Evolutionary conservation across 2,113 vertebrate genomes (phyloP).

Genomic region (Prunella himalayana): DNA sequence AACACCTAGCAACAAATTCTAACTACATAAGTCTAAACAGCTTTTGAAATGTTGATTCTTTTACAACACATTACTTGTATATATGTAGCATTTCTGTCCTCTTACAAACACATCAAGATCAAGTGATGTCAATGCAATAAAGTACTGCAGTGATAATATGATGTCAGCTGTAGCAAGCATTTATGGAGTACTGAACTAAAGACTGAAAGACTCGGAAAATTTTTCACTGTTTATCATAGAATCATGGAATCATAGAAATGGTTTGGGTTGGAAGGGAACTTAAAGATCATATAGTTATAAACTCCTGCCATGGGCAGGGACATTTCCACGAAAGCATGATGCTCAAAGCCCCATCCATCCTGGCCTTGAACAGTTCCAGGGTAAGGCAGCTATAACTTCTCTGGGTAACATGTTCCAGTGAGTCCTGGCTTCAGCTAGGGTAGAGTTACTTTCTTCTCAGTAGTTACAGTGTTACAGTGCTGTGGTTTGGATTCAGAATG

Average conservation of each 20-base stretch:
- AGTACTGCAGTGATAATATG: neutral
- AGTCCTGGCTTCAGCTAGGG: neutral
- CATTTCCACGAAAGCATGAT: neutral
- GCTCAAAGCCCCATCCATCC: neutral
- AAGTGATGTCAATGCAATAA: neutral
- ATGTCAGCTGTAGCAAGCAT: neutral
- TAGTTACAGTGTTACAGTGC: neutral
- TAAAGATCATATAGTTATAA: neutral
- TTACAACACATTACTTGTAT: neutral
- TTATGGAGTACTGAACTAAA: neutral
- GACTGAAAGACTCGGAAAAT: neutral
- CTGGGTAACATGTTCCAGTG: neutral
- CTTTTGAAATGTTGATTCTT: neutral
- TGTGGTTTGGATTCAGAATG: neutral
- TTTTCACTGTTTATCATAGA: neutral
- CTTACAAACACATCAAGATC: neutral
- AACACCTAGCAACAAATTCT: neutral
- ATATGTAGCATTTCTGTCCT: neutral
- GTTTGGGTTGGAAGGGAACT: neutral
- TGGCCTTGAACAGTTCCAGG: neutral
- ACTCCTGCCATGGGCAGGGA: neutral
- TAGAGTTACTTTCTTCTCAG: neutral
- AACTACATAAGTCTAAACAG: neutral
- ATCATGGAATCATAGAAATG: neutral
- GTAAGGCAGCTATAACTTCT: neutral